A percentile compares a stretch with the other conserved stretches of the same genome.
Evolutionary conservation across 2,888 invertebrate species (phyloP).

Genomic region (Halictus quadricinctus): DNA sequence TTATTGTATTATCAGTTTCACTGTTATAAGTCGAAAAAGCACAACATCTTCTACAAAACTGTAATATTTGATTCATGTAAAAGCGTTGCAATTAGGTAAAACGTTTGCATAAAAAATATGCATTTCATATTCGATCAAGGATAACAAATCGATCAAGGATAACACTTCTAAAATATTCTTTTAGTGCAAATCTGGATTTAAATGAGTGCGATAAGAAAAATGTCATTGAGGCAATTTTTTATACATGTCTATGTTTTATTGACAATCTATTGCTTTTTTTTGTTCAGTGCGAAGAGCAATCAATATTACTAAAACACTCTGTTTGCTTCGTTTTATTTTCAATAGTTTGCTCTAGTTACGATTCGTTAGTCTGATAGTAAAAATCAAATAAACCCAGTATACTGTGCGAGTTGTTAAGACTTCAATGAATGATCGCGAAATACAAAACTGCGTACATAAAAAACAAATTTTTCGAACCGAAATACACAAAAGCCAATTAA

Average conservation of each 20-base stretch:
- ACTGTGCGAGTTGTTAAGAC: not conserved
- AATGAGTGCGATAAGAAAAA: not conserved
- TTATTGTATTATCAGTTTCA: not conserved
- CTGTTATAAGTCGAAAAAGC: not conserved
- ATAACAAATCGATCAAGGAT: no score
- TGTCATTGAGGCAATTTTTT: not conserved
- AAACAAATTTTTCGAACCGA: not conserved
- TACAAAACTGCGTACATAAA: not conserved
- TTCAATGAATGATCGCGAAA: not conserved
- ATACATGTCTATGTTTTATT: not conserved
- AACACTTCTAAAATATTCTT: not conserved
- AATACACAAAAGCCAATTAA: not conserved
- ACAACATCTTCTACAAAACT: not conserved
- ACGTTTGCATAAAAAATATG: not conserved
- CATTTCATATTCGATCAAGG: no score
- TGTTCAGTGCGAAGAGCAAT: not conserved
- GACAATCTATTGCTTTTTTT: not conserved
- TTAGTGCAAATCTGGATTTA: not conserved
- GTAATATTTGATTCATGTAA: not conserved
- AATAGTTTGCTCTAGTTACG: not conserved
- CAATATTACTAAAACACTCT: not conserved
- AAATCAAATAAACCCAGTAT: not conserved
- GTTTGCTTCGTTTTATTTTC: constrained; percentile 26
- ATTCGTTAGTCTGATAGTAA: not conserved
- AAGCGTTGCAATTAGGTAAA: not conserved